These are phyloP conservation scores for Poeciliopsis presidionis DNA, from an alignment of 2,797 vertebrate species.

Conservation along the genomic window DNA sequence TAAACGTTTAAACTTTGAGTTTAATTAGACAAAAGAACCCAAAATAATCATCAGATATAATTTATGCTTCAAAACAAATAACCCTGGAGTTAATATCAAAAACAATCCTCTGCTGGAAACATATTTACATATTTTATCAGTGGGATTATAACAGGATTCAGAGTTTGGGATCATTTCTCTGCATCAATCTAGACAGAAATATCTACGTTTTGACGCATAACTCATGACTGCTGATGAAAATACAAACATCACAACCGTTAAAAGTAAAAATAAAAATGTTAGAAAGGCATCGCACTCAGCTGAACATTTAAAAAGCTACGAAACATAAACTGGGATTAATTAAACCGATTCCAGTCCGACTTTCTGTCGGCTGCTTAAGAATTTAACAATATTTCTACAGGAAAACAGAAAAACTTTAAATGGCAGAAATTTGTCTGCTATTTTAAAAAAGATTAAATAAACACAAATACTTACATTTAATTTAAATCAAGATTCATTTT, in stretches of 20 bases:
- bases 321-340: not conserved
- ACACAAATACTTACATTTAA: too few species aligned
- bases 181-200: not conserved
- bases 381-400: not conserved
- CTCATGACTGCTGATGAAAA: not conserved
- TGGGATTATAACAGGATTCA: too few species aligned
- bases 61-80: not conserved
- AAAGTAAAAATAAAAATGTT: not conserved
- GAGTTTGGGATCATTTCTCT: not conserved
- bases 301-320: not conserved
- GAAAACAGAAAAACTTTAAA: not conserved
- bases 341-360: not conserved
- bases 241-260: not conserved
- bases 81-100: not conserved
- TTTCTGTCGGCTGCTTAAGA: not conserved
- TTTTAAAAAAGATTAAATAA: too few species aligned
- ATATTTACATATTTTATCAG: not conserved
- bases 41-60: not conserved
- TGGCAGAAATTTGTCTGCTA: too few species aligned
- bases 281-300: not conserved
- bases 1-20: not conserved
- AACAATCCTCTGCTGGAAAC: not conserved
- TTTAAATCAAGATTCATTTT: not conserved
- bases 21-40: not conserved
- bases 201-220: not conserved